Conservation (phyloP, 2,797 vertebrate genomes). For the Morelia viridis region DNA sequence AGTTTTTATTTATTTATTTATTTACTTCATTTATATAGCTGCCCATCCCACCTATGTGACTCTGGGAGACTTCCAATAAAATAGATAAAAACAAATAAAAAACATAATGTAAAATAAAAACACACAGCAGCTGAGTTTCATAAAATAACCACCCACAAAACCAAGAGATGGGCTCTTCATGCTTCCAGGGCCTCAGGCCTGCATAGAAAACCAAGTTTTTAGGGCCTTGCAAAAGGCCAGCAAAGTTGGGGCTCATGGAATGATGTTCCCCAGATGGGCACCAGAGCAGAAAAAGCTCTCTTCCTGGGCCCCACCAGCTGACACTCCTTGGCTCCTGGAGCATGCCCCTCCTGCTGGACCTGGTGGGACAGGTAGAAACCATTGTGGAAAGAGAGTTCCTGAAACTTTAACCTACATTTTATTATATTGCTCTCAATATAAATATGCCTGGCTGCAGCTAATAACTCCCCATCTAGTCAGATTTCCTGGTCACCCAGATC, state of each 20-base stretch:
- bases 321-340: neutral
- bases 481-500: neutral
- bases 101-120: no score
- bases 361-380: neutral
- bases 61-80: no score
- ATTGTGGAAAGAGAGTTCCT: neutral
- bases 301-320: neutral
- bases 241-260: neutral
- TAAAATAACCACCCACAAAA: neutral
- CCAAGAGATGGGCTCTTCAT: neutral
- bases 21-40: neutral
- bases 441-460: neutral
- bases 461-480: neutral
- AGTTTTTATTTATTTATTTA: neutral
- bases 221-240: neutral
- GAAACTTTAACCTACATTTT: neutral
- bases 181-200: no score
- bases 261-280: neutral
- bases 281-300: neutral
- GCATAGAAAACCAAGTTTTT: neutral
- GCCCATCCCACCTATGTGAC: neutral
- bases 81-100: no score
- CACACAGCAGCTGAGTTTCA: no score
- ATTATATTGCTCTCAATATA: neutral
- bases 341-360: neutral